These are phyloP conservation scores for Bombus consobrinus DNA, from an alignment of 1,140 invertebrate genomes.

Conservation along the genomic window DNA sequence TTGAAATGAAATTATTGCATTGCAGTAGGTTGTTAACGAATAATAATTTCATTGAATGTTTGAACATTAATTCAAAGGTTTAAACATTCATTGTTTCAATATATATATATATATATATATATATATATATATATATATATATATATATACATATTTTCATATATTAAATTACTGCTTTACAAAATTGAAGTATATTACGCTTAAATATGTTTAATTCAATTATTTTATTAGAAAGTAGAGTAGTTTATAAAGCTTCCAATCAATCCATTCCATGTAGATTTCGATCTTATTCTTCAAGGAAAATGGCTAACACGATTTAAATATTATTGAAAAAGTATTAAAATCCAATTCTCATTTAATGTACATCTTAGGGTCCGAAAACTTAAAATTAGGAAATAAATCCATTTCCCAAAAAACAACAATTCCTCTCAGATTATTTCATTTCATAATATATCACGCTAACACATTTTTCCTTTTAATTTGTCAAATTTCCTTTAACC, in stretches of 20 bases:
- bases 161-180: background rate
- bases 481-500: background rate
- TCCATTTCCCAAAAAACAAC: background rate
- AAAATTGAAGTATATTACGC: background rate
- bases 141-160: too few species aligned
- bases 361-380: fast-evolving
- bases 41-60: too few species aligned
- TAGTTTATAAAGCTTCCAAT: background rate
- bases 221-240: background rate
- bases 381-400: background rate
- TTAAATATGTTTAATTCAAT: background rate
- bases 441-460: too few species aligned
- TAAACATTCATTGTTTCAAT: too few species aligned
- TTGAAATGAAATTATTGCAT: background rate
- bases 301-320: background rate
- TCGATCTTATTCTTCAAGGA: background rate
- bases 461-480: background rate
- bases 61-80: too few species aligned
- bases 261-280: too few species aligned
- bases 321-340: background rate
- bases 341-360: background rate
- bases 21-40: background rate
- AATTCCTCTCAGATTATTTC: background rate
- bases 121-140: too few species aligned
- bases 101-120: too few species aligned